Percentiles rank a stretch among this genome's conserved stretches.
Evolutionary conservation across 2,113 vertebrate genomes (phyloP).

Genomic region (Paratilapia polleni): DNA sequence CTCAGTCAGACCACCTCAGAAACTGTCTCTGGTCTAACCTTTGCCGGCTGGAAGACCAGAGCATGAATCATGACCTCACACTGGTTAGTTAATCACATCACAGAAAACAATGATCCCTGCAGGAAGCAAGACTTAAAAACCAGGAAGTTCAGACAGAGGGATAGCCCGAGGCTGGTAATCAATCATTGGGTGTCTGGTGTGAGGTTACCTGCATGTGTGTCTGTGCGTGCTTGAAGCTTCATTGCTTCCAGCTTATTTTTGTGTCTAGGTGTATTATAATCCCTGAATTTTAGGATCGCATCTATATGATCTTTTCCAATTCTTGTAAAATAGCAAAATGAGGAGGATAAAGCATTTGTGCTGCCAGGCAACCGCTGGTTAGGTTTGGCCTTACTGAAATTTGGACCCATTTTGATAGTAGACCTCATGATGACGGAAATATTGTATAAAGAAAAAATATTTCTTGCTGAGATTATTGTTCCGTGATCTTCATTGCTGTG

Average conservation of each 20-base stretch:
- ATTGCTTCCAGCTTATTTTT: slow-evolving; percentile 36
- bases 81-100: slow-evolving; percentile 66
- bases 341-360: not conserved
- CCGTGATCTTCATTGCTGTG: not conserved
- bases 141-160: slow-evolving; percentile 72
- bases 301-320: not conserved
- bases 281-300: not conserved
- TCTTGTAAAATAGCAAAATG: slow-evolving; percentile 2
- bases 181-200: slow-evolving; percentile 57
- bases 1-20: slow-evolving; percentile 52
- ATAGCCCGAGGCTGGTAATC: slow-evolving; percentile 71
- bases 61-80: slow-evolving; percentile 62
- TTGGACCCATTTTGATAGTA: not conserved
- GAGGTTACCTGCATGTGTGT: slow-evolving; percentile 47
- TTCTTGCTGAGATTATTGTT: not conserved
- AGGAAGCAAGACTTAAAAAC: slow-evolving; percentile 67
- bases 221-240: slow-evolving; percentile 20
- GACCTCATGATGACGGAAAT: not conserved
- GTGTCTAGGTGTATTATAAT: not conserved
- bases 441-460: not conserved
- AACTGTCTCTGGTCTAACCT: slow-evolving; percentile 28
- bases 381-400: not conserved
- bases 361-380: slow-evolving; percentile 16
- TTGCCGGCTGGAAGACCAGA: slow-evolving; percentile 48
- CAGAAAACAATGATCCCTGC: slow-evolving; percentile 58